A percentile compares a stretch with the other conserved stretches of the same genome.
These are phyloP conservation scores for Coregonus sp. DNA, from an alignment of 2,797 vertebrate species.

Conservation along the genomic window DNA sequence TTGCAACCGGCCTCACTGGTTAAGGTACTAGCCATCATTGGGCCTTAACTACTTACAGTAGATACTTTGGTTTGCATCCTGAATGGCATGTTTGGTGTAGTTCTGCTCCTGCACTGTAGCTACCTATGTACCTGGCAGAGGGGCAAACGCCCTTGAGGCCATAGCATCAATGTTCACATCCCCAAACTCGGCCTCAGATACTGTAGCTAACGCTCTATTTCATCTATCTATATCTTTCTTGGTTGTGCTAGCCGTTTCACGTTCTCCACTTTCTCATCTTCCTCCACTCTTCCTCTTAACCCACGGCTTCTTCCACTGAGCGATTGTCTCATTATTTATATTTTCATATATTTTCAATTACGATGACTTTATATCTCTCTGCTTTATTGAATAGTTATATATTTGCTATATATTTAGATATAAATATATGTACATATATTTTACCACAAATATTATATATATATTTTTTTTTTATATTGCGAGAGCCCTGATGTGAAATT, in stretches of 20 bases:
- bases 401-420: constrained; percentile 85
- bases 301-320: constrained; percentile 66
- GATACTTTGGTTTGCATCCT: neutral
- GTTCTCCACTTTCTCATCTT: neutral
- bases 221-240: constrained; percentile 44
- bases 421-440: constrained; percentile 84
- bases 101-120: neutral
- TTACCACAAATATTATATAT: constrained; percentile 82
- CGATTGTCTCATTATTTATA: constrained; percentile 80
- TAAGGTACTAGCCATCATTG: neutral
- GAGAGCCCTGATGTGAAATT: constrained; percentile 77
- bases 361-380: constrained; percentile 79
- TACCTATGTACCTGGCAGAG: neutral
- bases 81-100: neutral
- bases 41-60: neutral
- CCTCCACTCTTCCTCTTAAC: constrained; percentile 38
- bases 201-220: neutral
- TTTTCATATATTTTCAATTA: constrained; percentile 73
- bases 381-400: constrained; percentile 79
- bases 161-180: too few species aligned
- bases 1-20: neutral
- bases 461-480: constrained; percentile 76
- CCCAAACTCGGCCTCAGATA: neutral
- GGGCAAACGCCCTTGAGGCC: neutral
- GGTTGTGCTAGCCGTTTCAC: constrained; percentile 70